Evolutionary conservation across 2,797 vertebrate genomes (phyloP).

Genomic region (Sus cebifrons): DNA sequence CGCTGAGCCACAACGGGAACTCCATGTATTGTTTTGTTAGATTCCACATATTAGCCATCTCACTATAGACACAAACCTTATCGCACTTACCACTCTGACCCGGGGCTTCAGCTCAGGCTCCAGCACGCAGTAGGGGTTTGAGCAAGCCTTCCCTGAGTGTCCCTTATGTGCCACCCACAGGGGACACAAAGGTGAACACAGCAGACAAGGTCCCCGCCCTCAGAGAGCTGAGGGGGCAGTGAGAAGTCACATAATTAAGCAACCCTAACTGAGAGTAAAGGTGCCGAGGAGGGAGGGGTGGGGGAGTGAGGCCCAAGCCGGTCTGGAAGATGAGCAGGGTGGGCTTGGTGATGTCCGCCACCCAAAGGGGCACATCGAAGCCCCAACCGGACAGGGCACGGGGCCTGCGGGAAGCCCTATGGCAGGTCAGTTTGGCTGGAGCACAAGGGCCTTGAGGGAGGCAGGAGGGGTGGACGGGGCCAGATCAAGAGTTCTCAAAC

Average conservation of each 20-base stretch:
- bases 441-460: background rate
- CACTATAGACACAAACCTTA: background rate
- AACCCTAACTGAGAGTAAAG: background rate
- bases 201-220: background rate
- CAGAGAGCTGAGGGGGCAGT: background rate
- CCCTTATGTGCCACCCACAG: accelerated
- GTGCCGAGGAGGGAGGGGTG: no score
- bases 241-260: background rate
- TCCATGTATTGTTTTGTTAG: no score
- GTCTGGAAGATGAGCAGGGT: background rate
- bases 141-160: background rate
- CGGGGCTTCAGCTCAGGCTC: background rate
- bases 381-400: background rate
- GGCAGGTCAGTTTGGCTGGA: background rate
- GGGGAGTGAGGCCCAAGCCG: background rate
- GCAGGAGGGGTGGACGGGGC: background rate
- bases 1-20: no score
- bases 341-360: background rate
- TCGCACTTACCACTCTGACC: background rate
- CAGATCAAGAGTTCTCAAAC: no score
- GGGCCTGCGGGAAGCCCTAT: background rate
- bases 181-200: background rate
- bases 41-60: no score
- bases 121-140: background rate
- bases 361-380: background rate